Base-by-base conservation (phyloP, 1,140 invertebrate species). In the Temnothorax curvispinosus region DNA sequence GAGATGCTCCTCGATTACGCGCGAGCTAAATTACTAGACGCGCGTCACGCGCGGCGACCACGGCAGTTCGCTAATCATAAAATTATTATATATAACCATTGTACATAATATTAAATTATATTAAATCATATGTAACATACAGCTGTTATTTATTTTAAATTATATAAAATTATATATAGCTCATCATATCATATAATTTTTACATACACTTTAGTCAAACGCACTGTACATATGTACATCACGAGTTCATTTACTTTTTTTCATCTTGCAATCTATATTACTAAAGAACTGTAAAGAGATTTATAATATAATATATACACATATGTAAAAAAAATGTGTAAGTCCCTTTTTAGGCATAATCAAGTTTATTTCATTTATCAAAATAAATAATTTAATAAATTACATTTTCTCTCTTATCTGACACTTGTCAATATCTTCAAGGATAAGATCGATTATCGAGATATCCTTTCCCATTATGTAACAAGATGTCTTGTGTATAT, bases 391-490 rank as follows among this genome's bases (percentile, higher is more conserved):
- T 56, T 81, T 13, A 64, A 65, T 80, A 65, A 62, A 65, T 44
- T 41, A 85, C 7, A 38, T 60, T 35, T 75, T 21, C n/a, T 60
- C 75, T 58, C n/a, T 88, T 32, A 62, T 11, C 27, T 82, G 72
- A 81, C 21, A 58, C 35, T 76, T 87, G 11, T 89, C 71, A 1
- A 89, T 27, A 8, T 88, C 86, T 18, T 92, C 86, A 27, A 92
- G 72, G 58, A 95, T 75, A 21, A 94, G 86, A 82, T 95, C 94
- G 18, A 91, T 89, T 54, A 95, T 89, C 0, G 94, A 94, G n/a
- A 94, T 85, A 56, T 91, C 54, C 8, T 92, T 58, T 50, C 91
- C 93, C 75, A 94, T 87, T 2, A 92, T 11, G 67, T 94, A 94
- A 71, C 69, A 27, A 27, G 27, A 27, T 1, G 27, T 27, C 27